A percentile compares a stretch with the other conserved stretches of the same genome.
Conservation (phyloP, 2,113 vertebrate species). For the Hippocampus comes region DNA sequence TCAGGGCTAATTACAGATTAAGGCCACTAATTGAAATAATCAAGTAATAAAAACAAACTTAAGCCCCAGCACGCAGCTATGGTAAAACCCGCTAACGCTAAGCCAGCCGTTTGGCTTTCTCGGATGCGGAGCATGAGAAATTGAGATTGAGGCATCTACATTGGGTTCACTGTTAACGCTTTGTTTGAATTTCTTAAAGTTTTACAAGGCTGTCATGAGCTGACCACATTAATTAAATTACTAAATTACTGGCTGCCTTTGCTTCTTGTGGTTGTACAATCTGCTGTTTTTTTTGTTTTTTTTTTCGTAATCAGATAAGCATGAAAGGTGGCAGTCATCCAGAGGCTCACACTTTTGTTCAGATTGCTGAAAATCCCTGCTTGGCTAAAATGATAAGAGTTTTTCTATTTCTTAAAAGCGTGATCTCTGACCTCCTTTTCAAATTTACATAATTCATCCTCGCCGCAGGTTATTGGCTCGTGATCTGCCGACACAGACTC, state of each 20-base stretch:
- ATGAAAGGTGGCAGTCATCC: slow-evolving; percentile 43
- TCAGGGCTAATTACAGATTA: slow-evolving; percentile 77
- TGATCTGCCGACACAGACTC: slow-evolving; percentile 53
- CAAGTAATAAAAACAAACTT: slow-evolving; percentile 69
- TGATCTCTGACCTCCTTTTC: slow-evolving; percentile 64
- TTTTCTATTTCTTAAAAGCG: slow-evolving; percentile 59
- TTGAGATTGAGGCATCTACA: slow-evolving; percentile 9
- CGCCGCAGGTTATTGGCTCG: slow-evolving; percentile 61
- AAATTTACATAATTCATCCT: slow-evolving; percentile 68
- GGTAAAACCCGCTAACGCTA: slow-evolving; percentile 43
- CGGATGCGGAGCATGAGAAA: slow-evolving; percentile 40
- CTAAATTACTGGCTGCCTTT: slow-evolving; percentile 4
- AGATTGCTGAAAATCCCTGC: slow-evolving; percentile 43
- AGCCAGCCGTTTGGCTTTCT: slow-evolving; percentile 48
- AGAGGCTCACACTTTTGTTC: slow-evolving; percentile 41
- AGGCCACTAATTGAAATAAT: slow-evolving; percentile 74
- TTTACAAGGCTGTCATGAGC: slow-evolving; percentile 23
- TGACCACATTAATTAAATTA: slow-evolving; percentile 45
- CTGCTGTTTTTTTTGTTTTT: slow-evolving; percentile 31
- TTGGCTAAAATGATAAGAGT: slow-evolving; percentile 49
- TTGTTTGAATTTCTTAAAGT: slow-evolving; percentile 19
- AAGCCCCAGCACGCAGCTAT: slow-evolving; percentile 52
- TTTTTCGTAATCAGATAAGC: slow-evolving; percentile 37
- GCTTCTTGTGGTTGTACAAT: slow-evolving; percentile 31
- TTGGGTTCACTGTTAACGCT: slow-evolving; percentile 21